A percentile compares a stretch with the other conserved stretches of the same genome.
phyloP scores from a whole-genome alignment of 2,113 vertebrate genomes.

The Poeciliopsis turrubarensis region DNA sequence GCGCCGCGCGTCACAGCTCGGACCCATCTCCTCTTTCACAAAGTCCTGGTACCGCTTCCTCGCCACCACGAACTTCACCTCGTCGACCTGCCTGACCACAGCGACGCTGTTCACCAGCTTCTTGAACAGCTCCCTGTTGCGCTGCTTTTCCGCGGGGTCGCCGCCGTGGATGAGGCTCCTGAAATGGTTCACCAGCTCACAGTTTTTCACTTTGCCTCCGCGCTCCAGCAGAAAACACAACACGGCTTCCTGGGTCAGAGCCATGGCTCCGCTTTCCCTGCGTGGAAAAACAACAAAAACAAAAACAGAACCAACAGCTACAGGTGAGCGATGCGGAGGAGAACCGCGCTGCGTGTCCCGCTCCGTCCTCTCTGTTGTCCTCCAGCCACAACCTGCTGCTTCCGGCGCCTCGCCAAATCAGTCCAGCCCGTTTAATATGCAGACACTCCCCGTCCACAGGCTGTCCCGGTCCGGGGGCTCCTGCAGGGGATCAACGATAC shows the following conservation, averaged over 20 bases:
- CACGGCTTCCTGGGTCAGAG: slow-evolving; percentile 83
- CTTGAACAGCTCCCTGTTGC: slow-evolving; percentile 86
- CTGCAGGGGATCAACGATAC: not conserved
- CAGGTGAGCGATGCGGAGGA: not conserved
- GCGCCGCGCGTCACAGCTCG: slow-evolving; percentile 8
- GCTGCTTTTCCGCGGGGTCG: slow-evolving; percentile 78
- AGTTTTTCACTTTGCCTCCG: slow-evolving; percentile 84
- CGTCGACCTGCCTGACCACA: slow-evolving; percentile 84
- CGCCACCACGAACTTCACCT: slow-evolving; percentile 84
- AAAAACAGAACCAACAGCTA: too few relatives aligned
- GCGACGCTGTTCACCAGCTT: slow-evolving; percentile 87
- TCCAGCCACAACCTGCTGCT: slow-evolving; percentile 73
- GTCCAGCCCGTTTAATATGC: not conserved
- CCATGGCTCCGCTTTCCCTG: slow-evolving; percentile 51
- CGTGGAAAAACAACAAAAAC: not conserved
- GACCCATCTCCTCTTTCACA: slow-evolving; percentile 44
- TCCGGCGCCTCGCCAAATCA: slow-evolving; percentile 65
- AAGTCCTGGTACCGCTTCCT: slow-evolving; percentile 79
- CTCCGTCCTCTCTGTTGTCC: slow-evolving; percentile 18
- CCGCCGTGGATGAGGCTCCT: slow-evolving; percentile 78
- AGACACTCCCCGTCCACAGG: slow-evolving; percentile 4
- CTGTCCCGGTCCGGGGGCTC: not conserved
- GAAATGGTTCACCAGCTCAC: slow-evolving; percentile 85
- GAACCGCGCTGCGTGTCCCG: slow-evolving; percentile 3
- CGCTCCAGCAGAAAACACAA: slow-evolving; percentile 84